These are phyloP conservation scores for Pempheris klunzingeri DNA, from an alignment of 2,797 vertebrate species.

Conservation along the genomic window DNA sequence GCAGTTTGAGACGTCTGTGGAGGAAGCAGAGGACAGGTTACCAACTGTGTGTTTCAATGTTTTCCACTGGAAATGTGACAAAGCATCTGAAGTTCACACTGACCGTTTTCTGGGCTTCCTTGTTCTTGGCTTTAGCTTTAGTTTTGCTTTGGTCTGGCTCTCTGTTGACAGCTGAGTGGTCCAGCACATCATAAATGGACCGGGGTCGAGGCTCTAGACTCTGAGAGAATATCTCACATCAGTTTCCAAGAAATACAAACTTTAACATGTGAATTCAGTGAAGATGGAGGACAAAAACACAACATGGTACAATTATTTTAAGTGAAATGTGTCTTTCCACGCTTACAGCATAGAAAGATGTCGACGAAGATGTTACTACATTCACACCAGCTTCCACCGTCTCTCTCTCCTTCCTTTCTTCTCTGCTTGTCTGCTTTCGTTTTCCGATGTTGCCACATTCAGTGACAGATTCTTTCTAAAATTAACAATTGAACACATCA, in stretches of 20 bases:
- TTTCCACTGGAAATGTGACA: slow-evolving; percentile 10
- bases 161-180: slow-evolving; percentile 45
- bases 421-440: slow-evolving; percentile 29
- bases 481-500: background rate
- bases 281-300: background rate
- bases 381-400: slow-evolving; percentile 14
- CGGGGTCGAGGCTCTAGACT: slow-evolving; percentile 71
- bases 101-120: slow-evolving; percentile 54
- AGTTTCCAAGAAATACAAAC: slow-evolving; percentile 24
- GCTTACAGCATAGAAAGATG: slow-evolving; percentile 83
- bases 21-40: slow-evolving; percentile 47
- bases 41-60: background rate
- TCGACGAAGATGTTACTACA: slow-evolving; percentile 38
- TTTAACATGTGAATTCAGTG: background rate
- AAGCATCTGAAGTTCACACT: slow-evolving; percentile 19
- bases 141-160: slow-evolving; percentile 25
- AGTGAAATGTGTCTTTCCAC: slow-evolving; percentile 1
- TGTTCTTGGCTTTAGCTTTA: slow-evolving; percentile 42
- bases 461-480: slow-evolving; percentile 32
- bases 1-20: slow-evolving; percentile 61
- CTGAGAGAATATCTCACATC: slow-evolving; percentile 62
- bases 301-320: background rate
- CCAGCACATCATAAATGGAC: slow-evolving; percentile 83
- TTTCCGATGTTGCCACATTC: background rate
- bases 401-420: slow-evolving; percentile 19